Evolutionary conservation across 2,797 vertebrate genomes (phyloP), one percentile per base, ranked within the genome.

Genomic region (Gymnothorax javanicus): DNA sequence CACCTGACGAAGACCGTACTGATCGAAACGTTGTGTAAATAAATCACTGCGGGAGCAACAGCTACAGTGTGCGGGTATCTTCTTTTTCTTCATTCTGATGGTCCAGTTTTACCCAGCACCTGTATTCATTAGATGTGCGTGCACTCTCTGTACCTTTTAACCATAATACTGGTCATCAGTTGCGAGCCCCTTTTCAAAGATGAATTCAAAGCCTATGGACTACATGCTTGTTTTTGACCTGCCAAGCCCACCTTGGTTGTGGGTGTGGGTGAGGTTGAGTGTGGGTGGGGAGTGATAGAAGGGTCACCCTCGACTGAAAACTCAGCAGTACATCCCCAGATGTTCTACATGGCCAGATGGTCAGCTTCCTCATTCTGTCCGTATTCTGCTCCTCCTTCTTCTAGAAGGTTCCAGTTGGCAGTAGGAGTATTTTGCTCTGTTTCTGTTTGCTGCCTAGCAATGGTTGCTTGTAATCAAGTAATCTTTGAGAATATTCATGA

Each of bases 351-450:
- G 73, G 20, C 73, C 73, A 77, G 73, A 50, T 77, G 33, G 90
- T 93, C 91, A 88, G 89, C 91, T 92, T 92, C 92, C 92, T 92
- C 93, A 93, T 92, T 93, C 93, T 91, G 91, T 93, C 91, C 91
- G 89, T 92, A 93, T 91, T 94, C 93, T 94, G 94, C 92, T 91
- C 88, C 43, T 77, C 33, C 33, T 77, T 77, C 12, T 50, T 77
- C 73, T 50, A 77, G 73, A 77, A 17, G 33, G 15, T 50, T 77
- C 73, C 33, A 33, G 69, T 73, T 73, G 25, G 69, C 9, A 77
- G 33, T 43, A 50, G 73, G 33, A 50, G 73, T 13, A 43, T 77
- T 50, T 33, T 25, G 2, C 25, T 27, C 69, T 33, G 64, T 77
- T 17, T 52, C 3, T 77, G 13, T 15, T 43, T 50, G 15, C 33